Conservation (phyloP, 2,113 vertebrate genomes). For the Amblyopsis rosae region DNA sequence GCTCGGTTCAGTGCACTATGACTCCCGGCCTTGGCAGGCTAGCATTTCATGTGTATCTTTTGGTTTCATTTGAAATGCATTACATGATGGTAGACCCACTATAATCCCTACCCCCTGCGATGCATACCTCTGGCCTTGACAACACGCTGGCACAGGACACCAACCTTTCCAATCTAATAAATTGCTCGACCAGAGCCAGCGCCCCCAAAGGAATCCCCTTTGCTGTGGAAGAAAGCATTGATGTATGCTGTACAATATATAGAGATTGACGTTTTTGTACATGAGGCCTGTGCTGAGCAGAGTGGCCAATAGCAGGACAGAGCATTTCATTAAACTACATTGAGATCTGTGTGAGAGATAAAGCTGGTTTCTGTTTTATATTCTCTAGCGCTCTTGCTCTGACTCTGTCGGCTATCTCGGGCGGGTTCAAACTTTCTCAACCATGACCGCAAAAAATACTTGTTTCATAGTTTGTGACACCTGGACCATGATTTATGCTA, state of each 20-base stretch:
- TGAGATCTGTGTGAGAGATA: slow-evolving; percentile 38
- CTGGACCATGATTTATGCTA: too few relatives aligned
- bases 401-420: neutral
- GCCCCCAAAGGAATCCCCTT: slow-evolving; percentile 23
- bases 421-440: neutral
- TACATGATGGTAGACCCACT: slow-evolving; percentile 70
- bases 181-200: slow-evolving; percentile 32
- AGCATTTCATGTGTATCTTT: slow-evolving; percentile 49
- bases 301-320: neutral
- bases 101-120: slow-evolving; percentile 39
- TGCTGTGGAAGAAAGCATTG: slow-evolving; percentile 11
- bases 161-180: slow-evolving; percentile 61
- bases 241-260: slow-evolving; percentile 12
- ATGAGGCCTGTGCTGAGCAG: slow-evolving; percentile 17
- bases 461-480: too few relatives aligned
- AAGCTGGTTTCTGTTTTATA: neutral
- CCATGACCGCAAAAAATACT: neutral
- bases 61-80: slow-evolving; percentile 75
- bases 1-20: slow-evolving; percentile 8
- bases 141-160: slow-evolving; percentile 68
- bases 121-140: slow-evolving; percentile 44
- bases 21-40: slow-evolving; percentile 33
- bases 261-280: slow-evolving; percentile 30
- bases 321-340: slow-evolving; percentile 30
- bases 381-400: neutral